Evolutionary conservation across 1,140 invertebrate species (phyloP), one percentile per base, ranked within the genome.

Genomic region (Drosophila gunungcola): DNA sequence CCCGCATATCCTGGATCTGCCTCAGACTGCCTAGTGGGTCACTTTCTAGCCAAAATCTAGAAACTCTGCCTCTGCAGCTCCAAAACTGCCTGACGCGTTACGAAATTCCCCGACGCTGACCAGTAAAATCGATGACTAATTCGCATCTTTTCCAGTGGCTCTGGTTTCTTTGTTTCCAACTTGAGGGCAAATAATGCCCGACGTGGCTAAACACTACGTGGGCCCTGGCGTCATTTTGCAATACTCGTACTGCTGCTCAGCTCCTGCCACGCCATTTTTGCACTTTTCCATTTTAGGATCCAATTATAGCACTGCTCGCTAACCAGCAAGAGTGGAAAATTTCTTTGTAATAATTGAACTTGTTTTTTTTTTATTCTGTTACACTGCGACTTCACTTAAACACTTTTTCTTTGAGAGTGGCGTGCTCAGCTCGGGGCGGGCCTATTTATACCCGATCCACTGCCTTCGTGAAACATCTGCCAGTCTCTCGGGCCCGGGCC

Each of bases 111-210:
- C 58, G 62, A 60, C 42, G 57, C 56, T 55, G 69, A 60, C 57
- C 63, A 74, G 39, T 38, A 25, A 62, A 62, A 54, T 54, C 56
- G 74, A 65, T 79, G 76, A 84, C 64, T 70, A 70, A 72, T 72
- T 29, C 52, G 27, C 61, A 32, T 63, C 27, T 48, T 68, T 67
- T 45, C 29, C 55, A 77, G 25, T 13, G 49, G n/a, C 51, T 73
- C 72, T 79, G 48, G 76, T 80, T 89, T 83, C 75, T 80, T 86
- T 86, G 80, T 77, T 77, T 77, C 64, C 73, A 69, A 77, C 39
- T 60, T 64, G 51, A 72, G 49, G 72, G 69, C 64, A 69, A 63
- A 81, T 2, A 62, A 36, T 49, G 63, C 65, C 51, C 42, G 42
- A 52, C 48, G 51, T 58, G 9, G 34, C 21, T 25, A 39, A 62